phyloP scores from a whole-genome alignment of 2,888 invertebrate species.

The Carcina quercana region DNA sequence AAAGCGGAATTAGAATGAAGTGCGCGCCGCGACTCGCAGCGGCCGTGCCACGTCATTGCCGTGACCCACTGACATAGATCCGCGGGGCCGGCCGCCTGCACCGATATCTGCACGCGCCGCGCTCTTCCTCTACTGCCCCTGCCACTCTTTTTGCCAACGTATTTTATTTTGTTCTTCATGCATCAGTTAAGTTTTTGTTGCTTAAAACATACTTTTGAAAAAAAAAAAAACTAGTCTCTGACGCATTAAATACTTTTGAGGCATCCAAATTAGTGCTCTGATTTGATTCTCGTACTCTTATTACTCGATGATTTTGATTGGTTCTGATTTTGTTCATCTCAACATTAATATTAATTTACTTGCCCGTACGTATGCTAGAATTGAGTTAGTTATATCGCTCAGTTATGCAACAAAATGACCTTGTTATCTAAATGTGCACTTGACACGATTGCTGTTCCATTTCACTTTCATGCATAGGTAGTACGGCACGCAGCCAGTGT shows the following conservation, averaged over 20 bases:
- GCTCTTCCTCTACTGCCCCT: conserved; percentile 53
- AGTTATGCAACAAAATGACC: conserved; percentile 63
- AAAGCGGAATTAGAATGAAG: conserved; percentile 74
- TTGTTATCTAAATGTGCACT: conserved; percentile 73
- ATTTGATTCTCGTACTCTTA: no score
- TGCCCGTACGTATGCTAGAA: no score
- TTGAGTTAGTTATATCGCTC: conserved; percentile 13
- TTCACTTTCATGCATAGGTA: conserved; percentile 67
- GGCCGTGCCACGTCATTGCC: conserved; percentile 77
- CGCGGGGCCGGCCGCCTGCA: conserved; percentile 73
- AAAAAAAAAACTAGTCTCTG: no score
- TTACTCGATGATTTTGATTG: no score
- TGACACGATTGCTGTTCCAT: conserved; percentile 72
- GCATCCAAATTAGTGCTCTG: no score
- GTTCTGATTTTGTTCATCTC: no score
- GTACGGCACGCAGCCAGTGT: conserved; percentile 36
- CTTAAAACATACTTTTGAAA: no score
- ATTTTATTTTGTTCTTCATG: conserved; percentile 8
- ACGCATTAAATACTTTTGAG: no score
- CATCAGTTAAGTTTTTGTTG: no score
- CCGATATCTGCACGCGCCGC: conserved; percentile 67
- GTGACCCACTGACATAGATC: conserved; percentile 82
- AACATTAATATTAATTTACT: no score
- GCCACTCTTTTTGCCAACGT: conserved; percentile 31
- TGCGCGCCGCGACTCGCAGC: conserved; percentile 58